phyloP scores from a whole-genome alignment of 1,140 invertebrate genomes.

The Zaprionus kolodkinae region DNA sequence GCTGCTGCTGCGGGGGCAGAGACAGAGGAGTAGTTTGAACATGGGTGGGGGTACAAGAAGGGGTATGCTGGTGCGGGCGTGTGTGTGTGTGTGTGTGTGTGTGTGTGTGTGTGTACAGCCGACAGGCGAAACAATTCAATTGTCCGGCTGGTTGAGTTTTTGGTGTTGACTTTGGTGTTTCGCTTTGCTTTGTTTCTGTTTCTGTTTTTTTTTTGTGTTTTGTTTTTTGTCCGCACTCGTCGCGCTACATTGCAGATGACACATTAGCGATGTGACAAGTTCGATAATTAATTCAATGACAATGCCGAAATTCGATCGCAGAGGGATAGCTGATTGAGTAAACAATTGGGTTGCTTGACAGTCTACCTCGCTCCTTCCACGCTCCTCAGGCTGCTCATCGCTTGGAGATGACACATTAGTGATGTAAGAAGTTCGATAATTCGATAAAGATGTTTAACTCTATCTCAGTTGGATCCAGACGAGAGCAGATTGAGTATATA shows the following conservation, averaged over 20 bases:
- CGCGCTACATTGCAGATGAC: conserved; percentile 80
- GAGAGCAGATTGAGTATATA: too few relatives aligned
- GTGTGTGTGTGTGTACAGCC: neutral
- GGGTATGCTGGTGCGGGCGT: conserved; percentile 1
- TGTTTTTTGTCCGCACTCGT: conserved; percentile 33
- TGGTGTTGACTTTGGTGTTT: conserved; percentile 62
- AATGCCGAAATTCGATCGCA: conserved; percentile 32
- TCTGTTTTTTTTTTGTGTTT: conserved; percentile 10
- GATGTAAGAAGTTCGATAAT: too few relatives aligned
- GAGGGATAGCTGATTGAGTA: neutral
- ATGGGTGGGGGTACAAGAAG: neutral
- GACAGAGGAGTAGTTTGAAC: neutral
- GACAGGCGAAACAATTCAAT: conserved; percentile 77
- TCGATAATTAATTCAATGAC: conserved; percentile 46
- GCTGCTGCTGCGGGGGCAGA: conserved; percentile 3
- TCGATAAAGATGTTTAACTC: too few relatives aligned
- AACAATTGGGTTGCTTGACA: too few relatives aligned
- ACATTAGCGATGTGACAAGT: conserved; percentile 70
- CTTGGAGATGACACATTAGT: conserved; percentile 76
- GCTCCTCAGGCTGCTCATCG: too few relatives aligned
- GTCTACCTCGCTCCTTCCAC: too few relatives aligned
- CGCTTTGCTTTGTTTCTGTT: conserved; percentile 16
- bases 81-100: neutral
- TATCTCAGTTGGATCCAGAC: too few relatives aligned
- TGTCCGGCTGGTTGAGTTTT: conserved; percentile 70